Base-by-base conservation (phyloP, 2,113 vertebrate species). In the Danio rerio region DNA sequence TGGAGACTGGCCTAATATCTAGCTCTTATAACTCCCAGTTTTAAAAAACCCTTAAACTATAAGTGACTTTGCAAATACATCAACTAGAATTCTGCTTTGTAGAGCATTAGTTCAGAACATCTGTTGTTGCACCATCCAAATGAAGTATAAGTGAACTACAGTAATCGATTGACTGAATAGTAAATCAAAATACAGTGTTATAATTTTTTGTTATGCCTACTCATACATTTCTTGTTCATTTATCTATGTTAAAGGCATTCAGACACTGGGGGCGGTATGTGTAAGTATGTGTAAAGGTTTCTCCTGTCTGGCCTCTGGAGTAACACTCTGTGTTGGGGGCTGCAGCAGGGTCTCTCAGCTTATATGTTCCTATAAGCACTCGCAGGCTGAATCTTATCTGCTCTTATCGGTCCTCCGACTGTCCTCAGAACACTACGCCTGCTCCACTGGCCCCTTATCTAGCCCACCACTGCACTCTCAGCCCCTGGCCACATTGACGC, bases 351-450 rank as follows among this genome's bases (percentile, higher is more conserved):
- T 71, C 79, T 78, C 80, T 80, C 79, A 81, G 86, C 66, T 84
- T 72, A 87, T 87, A 84, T 87, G 20, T 52, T 86, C 88, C 88
- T 87, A 85, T 89, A 90, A 83, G 91, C 91, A 82, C 78, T 89
- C 89, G 86, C 89, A 86, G 88, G 85, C 68, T 92, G 90, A 94
- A 92, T 93, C 86, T 90, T 93, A 92, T 93, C 92, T 90, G 82
- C 72, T 86, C 88, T 93, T 93, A 94, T 93, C 92, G 65, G 85
- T 74, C 87, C 87, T 92, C 91, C 88, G 90, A 92, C 89, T 89
- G 88, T 89, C 90, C 91, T 85, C 89, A 89, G 87, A 91, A 91
- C 92, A 92, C 88, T 89, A 87, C 88, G 87, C 61, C 84, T 86
- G 88, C 88, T 90, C 88, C 88, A 85, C 84, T 8, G 9, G 56